Conservation (phyloP, 92 coral and sea anemone genomes). For the Umimayanthus chanpuru region DNA sequence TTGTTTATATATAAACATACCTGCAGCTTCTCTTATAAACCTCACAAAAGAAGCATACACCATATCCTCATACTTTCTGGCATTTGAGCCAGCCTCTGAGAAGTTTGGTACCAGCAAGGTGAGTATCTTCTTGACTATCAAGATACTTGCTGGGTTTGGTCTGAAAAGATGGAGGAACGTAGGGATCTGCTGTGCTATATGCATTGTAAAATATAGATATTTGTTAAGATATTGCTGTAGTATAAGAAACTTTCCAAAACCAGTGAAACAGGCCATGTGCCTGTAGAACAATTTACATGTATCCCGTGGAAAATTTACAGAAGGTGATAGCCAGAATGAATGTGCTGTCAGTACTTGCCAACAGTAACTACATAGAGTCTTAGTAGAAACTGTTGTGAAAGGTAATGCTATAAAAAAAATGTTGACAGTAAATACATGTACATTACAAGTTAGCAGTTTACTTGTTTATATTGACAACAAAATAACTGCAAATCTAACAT, state of each 20-base stretch:
- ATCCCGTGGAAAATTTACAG: conserved; percentile 1
- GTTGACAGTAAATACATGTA: neutral
- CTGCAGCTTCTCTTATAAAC: conserved; percentile 38
- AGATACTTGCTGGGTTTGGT: conserved; percentile 29
- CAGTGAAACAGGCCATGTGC: conserved; percentile 11
- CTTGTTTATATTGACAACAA: too few relatives aligned
- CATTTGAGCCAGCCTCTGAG: conserved; percentile 41
- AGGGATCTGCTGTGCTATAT: conserved; percentile 26
- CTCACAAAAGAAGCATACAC: conserved; percentile 34
- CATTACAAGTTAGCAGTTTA: neutral
- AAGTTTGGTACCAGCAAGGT: conserved; percentile 36
- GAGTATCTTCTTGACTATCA: conserved; percentile 43
- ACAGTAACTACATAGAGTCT: conserved; percentile 8
- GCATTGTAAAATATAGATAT: conserved; percentile 17
- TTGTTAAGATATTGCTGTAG: conserved; percentile 1
- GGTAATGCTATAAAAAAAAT: neutral
- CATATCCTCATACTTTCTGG: conserved; percentile 19
- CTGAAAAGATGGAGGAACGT: conserved; percentile 32
- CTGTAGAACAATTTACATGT: conserved; percentile 1
- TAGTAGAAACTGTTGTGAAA: neutral
- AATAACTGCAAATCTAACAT: too few relatives aligned
- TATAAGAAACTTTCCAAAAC: conserved; percentile 1
- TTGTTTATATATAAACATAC: conserved; percentile 15
- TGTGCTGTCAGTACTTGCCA: conserved; percentile 18
- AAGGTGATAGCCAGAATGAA: neutral